Percentiles rank a stretch among this genome's conserved stretches.
Conservation (phyloP, 2,113 vertebrate species). For the Felis chaus region DNA sequence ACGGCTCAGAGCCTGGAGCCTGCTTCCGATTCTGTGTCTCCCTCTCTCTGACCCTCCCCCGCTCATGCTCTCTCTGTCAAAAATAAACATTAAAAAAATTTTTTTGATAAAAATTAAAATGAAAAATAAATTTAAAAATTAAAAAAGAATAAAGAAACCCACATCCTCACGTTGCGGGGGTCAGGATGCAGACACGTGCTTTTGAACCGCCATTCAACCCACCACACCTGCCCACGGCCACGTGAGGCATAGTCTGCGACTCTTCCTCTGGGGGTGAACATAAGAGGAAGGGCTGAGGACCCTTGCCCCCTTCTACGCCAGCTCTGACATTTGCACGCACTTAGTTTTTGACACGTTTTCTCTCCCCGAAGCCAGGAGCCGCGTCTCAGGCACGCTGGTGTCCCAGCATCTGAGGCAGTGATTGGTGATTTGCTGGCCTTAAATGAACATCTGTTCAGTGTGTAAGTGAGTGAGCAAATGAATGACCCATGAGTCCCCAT, state of each 20-base stretch:
- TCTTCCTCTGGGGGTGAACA: background rate
- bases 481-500: fast-evolving
- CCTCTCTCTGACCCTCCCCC: too few species aligned
- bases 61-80: too few species aligned
- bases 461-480: background rate
- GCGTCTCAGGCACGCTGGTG: fast-evolving
- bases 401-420: background rate
- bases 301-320: fast-evolving
- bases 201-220: background rate
- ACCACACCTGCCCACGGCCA: fast-evolving
- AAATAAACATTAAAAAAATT: too few species aligned
- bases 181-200: fast-evolving
- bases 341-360: background rate
- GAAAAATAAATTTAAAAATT: too few species aligned
- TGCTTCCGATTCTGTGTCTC: too few species aligned
- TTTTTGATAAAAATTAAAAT: too few species aligned
- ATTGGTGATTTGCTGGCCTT: fast-evolving
- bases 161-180: too few species aligned
- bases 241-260: fast-evolving
- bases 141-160: too few species aligned
- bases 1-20: too few species aligned
- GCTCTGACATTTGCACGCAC: background rate
- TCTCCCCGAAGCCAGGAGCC: background rate
- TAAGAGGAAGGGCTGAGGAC: background rate
- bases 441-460: background rate